Percentiles rank a stretch among this genome's conserved stretches.
Conservation (phyloP, 2,797 vertebrate genomes). For the Tinamus major region DNA sequence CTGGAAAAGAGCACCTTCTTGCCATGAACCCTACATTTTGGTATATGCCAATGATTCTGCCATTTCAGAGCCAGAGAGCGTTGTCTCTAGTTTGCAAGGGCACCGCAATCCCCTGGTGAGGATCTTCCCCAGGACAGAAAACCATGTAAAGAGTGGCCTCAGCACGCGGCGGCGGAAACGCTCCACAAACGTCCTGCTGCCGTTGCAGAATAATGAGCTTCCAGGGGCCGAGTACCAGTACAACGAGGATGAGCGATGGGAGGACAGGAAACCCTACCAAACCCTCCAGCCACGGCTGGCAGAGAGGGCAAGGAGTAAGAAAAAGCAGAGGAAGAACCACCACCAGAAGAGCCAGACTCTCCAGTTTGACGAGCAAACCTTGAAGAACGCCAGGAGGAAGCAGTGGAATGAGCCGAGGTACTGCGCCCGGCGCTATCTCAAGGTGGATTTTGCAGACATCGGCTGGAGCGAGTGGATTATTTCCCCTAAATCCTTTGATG, state of each 20-base stretch:
- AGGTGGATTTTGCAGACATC: constrained; percentile 97
- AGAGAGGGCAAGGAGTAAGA: constrained; percentile 83
- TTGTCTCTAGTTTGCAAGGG: constrained; percentile 87
- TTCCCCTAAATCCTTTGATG: constrained; percentile 96
- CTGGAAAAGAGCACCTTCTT: constrained; percentile 79
- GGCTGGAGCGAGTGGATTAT: constrained; percentile 99
- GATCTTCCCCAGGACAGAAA: background rate
- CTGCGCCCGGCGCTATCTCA: constrained; percentile 92
- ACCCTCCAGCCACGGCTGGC: constrained; percentile 83
- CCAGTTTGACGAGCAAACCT: constrained; percentile 94
- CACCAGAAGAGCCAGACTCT: constrained; percentile 89
- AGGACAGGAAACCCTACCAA: constrained; percentile 85
- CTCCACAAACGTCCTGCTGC: constrained; percentile 82
- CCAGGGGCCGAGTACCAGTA: constrained; percentile 90
- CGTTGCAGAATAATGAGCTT: constrained; percentile 94
- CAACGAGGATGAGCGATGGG: constrained; percentile 82
- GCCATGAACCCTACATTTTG: constrained; percentile 89
- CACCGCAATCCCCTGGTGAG: constrained; percentile 59
- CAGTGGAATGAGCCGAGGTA: constrained; percentile 92
- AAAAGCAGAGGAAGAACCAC: constrained; percentile 88
- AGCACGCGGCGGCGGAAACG: constrained; percentile 79
- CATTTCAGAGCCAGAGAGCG: constrained; percentile 91
- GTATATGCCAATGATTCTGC: constrained; percentile 95
- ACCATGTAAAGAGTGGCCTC: background rate
- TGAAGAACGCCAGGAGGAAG: constrained; percentile 93